A percentile compares a stretch with the other conserved stretches of the same genome.
Evolutionary conservation across 1,140 invertebrate genomes (phyloP).

Genomic region (Anoplolepis gracilipes): DNA sequence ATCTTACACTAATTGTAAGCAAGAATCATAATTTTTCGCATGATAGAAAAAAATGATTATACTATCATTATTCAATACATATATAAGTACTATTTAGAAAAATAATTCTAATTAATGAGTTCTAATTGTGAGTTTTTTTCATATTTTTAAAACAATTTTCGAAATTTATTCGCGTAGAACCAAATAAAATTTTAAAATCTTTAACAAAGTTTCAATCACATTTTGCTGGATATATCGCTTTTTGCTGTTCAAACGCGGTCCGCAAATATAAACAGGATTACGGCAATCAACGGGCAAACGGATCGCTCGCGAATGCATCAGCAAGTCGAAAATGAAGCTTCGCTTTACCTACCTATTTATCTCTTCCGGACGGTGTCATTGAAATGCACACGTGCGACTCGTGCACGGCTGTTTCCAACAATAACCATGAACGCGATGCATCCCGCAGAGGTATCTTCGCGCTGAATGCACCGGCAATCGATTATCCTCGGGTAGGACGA

Average conservation of each 20-base stretch:
- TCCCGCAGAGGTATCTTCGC: conserved; percentile 58
- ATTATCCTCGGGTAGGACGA: conserved; percentile 61
- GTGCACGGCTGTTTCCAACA: conserved; percentile 60
- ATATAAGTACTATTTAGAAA: neutral
- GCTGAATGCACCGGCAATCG: conserved; percentile 67
- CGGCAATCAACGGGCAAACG: conserved; percentile 22
- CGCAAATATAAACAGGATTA: conserved; percentile 13
- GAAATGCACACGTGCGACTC: conserved; percentile 70
- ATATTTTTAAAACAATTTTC: too few relatives aligned
- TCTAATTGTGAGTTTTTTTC: too few relatives aligned
- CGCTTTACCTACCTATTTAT: conserved; percentile 64
- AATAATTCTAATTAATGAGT: neutral
- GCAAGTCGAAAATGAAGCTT: conserved; percentile 65
- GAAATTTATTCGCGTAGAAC: neutral
- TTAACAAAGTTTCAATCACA: conserved; percentile 13
- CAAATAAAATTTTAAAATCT: conserved; percentile 6
- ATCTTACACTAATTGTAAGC: neutral
- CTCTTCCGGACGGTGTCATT: conserved; percentile 49
- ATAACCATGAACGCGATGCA: conserved; percentile 63
- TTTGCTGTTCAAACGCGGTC: conserved; percentile 26
- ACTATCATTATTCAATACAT: neutral
- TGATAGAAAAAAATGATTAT: neutral
- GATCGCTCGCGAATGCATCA: conserved; percentile 29
- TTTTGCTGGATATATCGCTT: conserved; percentile 10
- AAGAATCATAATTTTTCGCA: neutral